A percentile compares a stretch with the other conserved stretches of the same genome.
Evolutionary conservation across 2,113 vertebrate genomes (phyloP).

Genomic region (Chelonoidis abingdonii): DNA sequence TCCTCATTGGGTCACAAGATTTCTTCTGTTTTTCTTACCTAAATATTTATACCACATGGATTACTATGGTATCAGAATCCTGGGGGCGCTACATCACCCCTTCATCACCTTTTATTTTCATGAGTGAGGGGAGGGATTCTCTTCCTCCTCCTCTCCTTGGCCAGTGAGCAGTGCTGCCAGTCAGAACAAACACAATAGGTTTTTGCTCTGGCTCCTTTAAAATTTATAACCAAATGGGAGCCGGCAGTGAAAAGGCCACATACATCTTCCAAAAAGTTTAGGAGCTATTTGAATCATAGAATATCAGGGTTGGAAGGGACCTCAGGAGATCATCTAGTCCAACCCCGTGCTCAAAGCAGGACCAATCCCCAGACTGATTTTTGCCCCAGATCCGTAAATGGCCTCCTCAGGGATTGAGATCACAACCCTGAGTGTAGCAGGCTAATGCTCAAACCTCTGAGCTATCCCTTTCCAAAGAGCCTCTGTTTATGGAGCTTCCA

Average conservation of each 20-base stretch:
- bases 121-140: background rate
- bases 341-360: too few relatives aligned
- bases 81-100: background rate
- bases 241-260: background rate
- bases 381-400: too few relatives aligned
- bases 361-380: too few relatives aligned
- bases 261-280: constrained; percentile 17
- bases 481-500: background rate
- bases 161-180: background rate
- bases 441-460: too few relatives aligned
- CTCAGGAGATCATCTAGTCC: too few relatives aligned
- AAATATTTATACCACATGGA: background rate
- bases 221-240: background rate
- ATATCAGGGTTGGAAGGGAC: too few relatives aligned
- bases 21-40: background rate
- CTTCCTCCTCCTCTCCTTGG: constrained; percentile 17
- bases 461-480: background rate
- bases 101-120: background rate
- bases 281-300: background rate
- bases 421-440: too few relatives aligned
- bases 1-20: background rate
- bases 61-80: background rate
- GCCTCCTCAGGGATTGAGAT: too few relatives aligned
- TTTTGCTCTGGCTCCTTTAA: constrained; percentile 6
- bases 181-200: background rate